phyloP scores from a whole-genome alignment of 53 echinoderm and acorn worm species.

The Pentamera pediparva region DNA sequence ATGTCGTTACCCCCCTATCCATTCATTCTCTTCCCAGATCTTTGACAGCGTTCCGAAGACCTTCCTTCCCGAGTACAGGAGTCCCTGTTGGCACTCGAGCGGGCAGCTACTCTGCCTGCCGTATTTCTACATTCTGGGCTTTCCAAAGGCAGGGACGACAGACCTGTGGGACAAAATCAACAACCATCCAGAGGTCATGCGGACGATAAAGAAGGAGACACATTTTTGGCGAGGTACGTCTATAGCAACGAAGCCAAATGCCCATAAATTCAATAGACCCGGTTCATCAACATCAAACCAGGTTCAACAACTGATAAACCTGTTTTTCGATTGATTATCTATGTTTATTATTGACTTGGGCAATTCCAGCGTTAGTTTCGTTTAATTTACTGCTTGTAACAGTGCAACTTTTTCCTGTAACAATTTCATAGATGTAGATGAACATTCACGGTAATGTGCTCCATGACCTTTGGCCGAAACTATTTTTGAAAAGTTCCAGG shows the following conservation, averaged over 20 bases:
- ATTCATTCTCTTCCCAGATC: background rate
- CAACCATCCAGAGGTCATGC: constrained; percentile 10
- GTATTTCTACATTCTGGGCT: constrained; percentile 27
- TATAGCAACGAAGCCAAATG: background rate
- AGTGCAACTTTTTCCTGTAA: no score
- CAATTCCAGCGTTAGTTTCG: no score
- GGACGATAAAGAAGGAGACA: background rate
- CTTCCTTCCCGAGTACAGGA: background rate
- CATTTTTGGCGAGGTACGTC: constrained; percentile 18
- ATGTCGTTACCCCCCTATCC: no score
- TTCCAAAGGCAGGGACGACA: constrained; percentile 24
- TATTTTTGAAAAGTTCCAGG: no score
- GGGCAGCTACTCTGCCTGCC: constrained; percentile 12
- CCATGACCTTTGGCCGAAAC: no score
- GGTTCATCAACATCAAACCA: no score
- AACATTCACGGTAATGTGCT: no score
- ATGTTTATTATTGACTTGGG: no score
- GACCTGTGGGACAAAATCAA: constrained; percentile 28
- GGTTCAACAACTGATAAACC: no score
- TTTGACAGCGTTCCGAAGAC: constrained; percentile 12
- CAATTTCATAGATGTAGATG: no score
- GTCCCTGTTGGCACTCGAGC: constrained; percentile 7
- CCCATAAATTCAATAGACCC: background rate
- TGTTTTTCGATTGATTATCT: no score
- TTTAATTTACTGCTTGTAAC: no score